Percentiles rank a stretch among this genome's conserved stretches.
phyloP scores from a whole-genome alignment of 2,888 invertebrate genomes.

The Globia sparganii region DNA sequence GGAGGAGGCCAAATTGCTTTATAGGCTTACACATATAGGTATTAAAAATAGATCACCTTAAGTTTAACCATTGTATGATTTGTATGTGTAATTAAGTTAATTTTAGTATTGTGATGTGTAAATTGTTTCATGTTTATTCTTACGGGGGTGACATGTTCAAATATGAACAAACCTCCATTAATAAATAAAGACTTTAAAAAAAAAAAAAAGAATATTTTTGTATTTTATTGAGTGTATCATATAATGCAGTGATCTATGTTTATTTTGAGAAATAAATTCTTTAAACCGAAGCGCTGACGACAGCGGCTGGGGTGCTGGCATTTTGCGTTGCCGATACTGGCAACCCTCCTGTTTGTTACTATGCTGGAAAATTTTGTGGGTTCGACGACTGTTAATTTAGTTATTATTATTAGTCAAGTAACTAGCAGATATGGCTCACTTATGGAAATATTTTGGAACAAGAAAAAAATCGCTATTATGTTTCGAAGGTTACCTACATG shows the following conservation, averaged over 20 bases:
- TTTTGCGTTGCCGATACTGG: neutral
- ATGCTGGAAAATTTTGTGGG: neutral
- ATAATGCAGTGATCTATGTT: neutral
- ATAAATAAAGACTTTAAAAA: too few species aligned
- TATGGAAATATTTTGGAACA: conserved; percentile 24
- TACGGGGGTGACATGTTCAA: too few species aligned
- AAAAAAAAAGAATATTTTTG: neutral
- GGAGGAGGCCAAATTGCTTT: too few species aligned
- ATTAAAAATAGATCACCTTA: too few species aligned
- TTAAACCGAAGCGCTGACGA: neutral
- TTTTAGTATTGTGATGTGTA: too few species aligned
- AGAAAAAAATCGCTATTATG: conserved; percentile 20
- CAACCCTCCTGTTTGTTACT: neutral
- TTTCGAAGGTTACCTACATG: conserved; percentile 7
- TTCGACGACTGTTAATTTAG: conserved; percentile 44
- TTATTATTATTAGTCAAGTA: neutral
- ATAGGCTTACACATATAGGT: too few species aligned
- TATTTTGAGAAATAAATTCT: neutral
- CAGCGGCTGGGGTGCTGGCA: neutral
- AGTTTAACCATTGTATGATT: too few species aligned
- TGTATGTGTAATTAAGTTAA: too few species aligned
- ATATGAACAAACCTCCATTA: too few species aligned
- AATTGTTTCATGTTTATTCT: too few species aligned
- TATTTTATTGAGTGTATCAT: neutral
- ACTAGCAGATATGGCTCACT: neutral